Evolutionary conservation across 2,113 vertebrate species (phyloP).

Genomic region (Ia io): DNA sequence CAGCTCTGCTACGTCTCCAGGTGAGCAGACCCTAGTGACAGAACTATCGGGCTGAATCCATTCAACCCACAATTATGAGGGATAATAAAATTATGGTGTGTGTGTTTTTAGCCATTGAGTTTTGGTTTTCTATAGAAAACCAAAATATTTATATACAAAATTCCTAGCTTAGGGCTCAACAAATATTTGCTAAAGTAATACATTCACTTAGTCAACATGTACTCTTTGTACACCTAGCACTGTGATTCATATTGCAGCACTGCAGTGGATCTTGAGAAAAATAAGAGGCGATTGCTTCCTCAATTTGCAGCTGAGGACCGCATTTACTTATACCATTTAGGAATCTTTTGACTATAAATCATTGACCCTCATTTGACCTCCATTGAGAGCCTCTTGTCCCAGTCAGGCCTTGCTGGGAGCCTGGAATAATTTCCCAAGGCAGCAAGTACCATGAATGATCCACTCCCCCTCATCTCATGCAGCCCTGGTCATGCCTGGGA

Average conservation of each 20-base stretch:
- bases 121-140: not conserved
- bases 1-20: not conserved
- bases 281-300: not conserved
- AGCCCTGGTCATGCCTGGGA: not conserved
- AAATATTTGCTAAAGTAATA: constrained; percentile 9
- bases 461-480: not conserved
- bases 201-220: not conserved
- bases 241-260: not conserved
- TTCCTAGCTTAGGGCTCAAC: not conserved
- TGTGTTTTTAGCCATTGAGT: not conserved
- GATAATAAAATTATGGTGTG: not conserved
- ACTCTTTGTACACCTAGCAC: not conserved
- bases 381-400: not conserved
- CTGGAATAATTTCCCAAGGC: not conserved
- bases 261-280: not conserved
- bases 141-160: not conserved
- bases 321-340: not conserved
- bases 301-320: not conserved
- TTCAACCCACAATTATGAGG: not conserved
- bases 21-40: not conserved
- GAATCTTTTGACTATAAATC: not conserved
- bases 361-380: not conserved
- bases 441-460: not conserved
- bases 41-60: not conserved
- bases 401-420: not conserved